These are phyloP conservation scores for Dynastes grantii DNA, from an alignment of 2,888 invertebrate genomes.

Conservation along the genomic window DNA sequence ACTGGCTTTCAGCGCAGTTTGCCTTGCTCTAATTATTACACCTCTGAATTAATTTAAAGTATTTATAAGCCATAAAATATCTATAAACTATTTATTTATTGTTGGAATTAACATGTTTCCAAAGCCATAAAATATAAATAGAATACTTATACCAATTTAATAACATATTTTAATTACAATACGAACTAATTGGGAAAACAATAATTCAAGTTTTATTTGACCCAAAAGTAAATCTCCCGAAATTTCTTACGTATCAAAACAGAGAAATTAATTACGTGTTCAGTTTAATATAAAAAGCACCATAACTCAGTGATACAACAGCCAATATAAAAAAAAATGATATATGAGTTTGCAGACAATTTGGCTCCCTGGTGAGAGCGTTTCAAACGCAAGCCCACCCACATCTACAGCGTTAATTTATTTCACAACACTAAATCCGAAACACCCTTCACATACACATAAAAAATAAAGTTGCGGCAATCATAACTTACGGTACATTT, in stretches of 20 bases:
- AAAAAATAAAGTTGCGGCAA: conserved; percentile 41
- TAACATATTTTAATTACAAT: no score
- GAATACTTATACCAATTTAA: no score
- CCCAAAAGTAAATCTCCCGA: not conserved
- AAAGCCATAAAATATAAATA: no score
- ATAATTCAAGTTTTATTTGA: no score
- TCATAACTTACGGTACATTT: conserved; percentile 50
- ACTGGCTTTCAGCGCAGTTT: no score
- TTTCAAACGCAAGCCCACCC: conserved; percentile 18
- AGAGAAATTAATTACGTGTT: conserved; percentile 16
- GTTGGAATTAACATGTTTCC: no score
- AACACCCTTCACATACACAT: conserved; percentile 34
- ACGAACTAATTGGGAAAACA: no score
- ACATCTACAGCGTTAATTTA: conserved; percentile 36
- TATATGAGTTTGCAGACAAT: conserved; percentile 21
- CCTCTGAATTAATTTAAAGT: no score
- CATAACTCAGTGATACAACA: conserved; percentile 9
- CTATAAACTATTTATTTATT: no score
- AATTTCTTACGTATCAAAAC: not conserved
- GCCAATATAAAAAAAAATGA: conserved; percentile 19
- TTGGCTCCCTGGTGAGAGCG: not conserved
- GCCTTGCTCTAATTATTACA: no score
- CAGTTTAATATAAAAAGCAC: conserved; percentile 10
- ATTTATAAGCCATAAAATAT: no score
- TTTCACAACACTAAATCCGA: conserved; percentile 37